A percentile compares a stretch with the other conserved stretches of the same genome.
Evolutionary conservation across 1,140 invertebrate genomes (phyloP).

Genomic region (Potamilus streckersoni): DNA sequence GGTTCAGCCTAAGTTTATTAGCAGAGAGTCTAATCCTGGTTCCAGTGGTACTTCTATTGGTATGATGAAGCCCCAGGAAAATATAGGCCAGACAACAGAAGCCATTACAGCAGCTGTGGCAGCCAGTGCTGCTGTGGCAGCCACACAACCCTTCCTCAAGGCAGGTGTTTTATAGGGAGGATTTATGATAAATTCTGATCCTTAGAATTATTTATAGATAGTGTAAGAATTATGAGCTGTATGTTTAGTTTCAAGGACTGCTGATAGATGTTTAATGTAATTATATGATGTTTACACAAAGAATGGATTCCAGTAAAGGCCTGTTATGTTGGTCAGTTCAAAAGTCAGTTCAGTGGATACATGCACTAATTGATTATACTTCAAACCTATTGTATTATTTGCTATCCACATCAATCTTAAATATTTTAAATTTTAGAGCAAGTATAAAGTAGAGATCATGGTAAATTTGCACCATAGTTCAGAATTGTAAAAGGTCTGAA

Average conservation of each 20-base stretch:
- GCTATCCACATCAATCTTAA: too few relatives aligned
- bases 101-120: conserved; percentile 52
- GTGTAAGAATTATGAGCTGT: not conserved
- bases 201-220: not conserved
- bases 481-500: too few relatives aligned
- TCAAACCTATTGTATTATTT: not conserved
- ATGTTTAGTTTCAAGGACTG: not conserved
- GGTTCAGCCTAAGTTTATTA: conserved; percentile 52
- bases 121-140: conserved; percentile 58
- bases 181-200: conserved; percentile 1
- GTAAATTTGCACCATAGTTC: too few relatives aligned
- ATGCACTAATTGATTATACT: too few relatives aligned
- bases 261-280: not conserved
- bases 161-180: conserved; percentile 26
- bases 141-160: conserved; percentile 58
- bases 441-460: too few relatives aligned
- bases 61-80: conserved; percentile 8
- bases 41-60: conserved; percentile 5
- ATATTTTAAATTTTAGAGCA: too few relatives aligned
- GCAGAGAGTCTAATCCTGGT: conserved; percentile 24
- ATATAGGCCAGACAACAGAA: conserved; percentile 25
- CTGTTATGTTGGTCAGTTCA: not conserved
- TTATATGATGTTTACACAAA: too few relatives aligned
- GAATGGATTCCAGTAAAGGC: not conserved
- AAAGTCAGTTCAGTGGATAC: not conserved